Conservation (phyloP, 1,140 invertebrate genomes). For the Maniola jurtina region DNA sequence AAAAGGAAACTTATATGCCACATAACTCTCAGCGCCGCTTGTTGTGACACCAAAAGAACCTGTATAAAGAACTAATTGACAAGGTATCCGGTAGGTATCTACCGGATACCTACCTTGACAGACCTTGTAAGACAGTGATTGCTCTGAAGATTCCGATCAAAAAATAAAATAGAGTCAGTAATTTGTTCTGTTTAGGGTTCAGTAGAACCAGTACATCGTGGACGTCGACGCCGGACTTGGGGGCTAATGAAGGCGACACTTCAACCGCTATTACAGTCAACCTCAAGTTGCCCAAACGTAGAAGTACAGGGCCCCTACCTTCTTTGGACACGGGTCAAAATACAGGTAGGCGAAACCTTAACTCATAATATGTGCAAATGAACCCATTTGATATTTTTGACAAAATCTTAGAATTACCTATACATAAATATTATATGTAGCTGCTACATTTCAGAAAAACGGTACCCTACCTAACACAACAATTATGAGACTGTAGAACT, state of each 20-base stretch:
- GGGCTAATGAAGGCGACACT: conserved; percentile 77
- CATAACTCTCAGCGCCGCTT: too few relatives aligned
- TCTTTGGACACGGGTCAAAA: conserved; percentile 77
- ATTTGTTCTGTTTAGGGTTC: conserved; percentile 50
- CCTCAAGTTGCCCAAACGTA: conserved; percentile 81
- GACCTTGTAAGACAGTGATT: too few relatives aligned
- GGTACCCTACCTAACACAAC: neutral
- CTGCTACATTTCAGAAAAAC: neutral
- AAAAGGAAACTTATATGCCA: too few relatives aligned
- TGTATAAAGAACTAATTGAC: too few relatives aligned
- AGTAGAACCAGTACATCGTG: conserved; percentile 80
- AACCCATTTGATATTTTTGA: neutral
- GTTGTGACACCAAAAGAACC: too few relatives aligned
- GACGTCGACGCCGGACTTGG: conserved; percentile 87
- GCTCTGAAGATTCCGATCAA: neutral
- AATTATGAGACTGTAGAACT: neutral
- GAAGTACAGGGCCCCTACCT: conserved; percentile 75
- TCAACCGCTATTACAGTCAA: conserved; percentile 81
- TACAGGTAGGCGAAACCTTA: conserved; percentile 31
- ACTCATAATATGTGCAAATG: too few relatives aligned
- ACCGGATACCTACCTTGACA: too few relatives aligned
- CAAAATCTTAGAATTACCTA: too few relatives aligned
- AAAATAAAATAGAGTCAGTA: neutral
- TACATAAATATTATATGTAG: neutral
- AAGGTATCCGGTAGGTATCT: too few relatives aligned